Percentiles rank a stretch among this genome's conserved stretches.
Evolutionary conservation across 2,888 invertebrate species (phyloP).

Genomic region (Panzeria rudis): DNA sequence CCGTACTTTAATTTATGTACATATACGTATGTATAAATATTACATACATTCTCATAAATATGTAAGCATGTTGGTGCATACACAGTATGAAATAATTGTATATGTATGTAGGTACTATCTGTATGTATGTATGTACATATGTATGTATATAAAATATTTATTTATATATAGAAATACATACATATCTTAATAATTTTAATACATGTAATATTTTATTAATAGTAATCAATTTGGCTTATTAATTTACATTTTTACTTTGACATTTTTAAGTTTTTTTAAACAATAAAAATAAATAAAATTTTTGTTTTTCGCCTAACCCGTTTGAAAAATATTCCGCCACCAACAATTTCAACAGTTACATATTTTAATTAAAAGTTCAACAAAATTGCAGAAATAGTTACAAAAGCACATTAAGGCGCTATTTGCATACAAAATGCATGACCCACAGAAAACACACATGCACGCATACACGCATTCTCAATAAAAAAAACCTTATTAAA

Average conservation of each 20-base stretch:
- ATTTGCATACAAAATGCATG: not conserved
- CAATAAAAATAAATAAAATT: too few species aligned
- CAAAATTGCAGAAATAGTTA: not conserved
- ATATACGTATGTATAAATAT: not conserved
- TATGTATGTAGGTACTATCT: conserved; percentile 19
- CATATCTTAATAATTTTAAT: not conserved
- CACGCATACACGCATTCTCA: not conserved
- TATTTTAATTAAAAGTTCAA: too few species aligned
- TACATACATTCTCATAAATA: too few species aligned
- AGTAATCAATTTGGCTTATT: conserved; percentile 56
- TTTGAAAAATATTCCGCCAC: not conserved
- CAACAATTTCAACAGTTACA: not conserved
- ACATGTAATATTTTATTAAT: conserved; percentile 22
- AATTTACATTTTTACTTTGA: conserved; percentile 6
- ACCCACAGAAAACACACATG: not conserved
- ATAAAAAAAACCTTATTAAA: not conserved
- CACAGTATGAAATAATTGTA: too few species aligned
- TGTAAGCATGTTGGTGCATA: too few species aligned
- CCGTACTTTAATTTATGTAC: conserved; percentile 61
- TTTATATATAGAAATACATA: not conserved
- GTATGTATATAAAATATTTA: not conserved
- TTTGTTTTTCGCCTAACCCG: too few species aligned
- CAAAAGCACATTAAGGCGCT: conserved; percentile 3
- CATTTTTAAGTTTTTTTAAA: too few species aligned
- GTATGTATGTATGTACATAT: conserved; percentile 9